Evolutionary conservation across 2,113 vertebrate genomes (phyloP), one percentile per base, ranked within the genome.

Genomic region (Cryptomyrus ogoouensis): DNA sequence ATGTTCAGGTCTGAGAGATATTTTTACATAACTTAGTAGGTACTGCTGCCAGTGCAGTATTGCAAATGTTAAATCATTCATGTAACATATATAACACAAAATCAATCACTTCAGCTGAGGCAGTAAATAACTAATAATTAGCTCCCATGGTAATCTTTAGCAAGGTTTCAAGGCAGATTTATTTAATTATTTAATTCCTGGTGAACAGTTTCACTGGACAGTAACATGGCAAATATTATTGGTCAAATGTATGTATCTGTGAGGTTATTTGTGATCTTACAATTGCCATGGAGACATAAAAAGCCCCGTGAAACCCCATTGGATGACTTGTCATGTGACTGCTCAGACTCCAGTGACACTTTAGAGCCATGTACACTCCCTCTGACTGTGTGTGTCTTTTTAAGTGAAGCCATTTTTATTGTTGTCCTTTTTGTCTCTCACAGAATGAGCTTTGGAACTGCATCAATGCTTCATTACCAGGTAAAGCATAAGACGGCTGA

Each of bases 381-480:
- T 83, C 31, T 44, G 80, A n/a, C 42, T 44, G 24, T 47, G 74
- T 42, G 35, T 80, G 27, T 80, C 13, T 42, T n/a, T 83, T 42
- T 44, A 19, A 42, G 3, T 27, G n/a, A 46, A 42, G 21, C 42
- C 19, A 21, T 24, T 47, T 47, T 84, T 5, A 84, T 47, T 89
- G 31, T 31, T 17, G 9, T 39, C 24, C 4, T 89, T 84, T 42
- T 74, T 70, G 87, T 88, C 3, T 90, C 91, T 94, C 89, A 91
- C 92, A 99, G 98, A 97, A 95, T 94, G 98, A 98, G 90, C 96
- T 99, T 90, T 99, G 98, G 98, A 93, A 91, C 93, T 99, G 98
- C 95, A 98, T 99, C 96, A 99, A 99, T 95, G 97, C 98, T 42
- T 98, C 98, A 89, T 96, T 99, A 91, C 98, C 98, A 94, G 98